Evolutionary conservation across 2,113 vertebrate species (phyloP).

Genomic region (Siniperca knerii): DNA sequence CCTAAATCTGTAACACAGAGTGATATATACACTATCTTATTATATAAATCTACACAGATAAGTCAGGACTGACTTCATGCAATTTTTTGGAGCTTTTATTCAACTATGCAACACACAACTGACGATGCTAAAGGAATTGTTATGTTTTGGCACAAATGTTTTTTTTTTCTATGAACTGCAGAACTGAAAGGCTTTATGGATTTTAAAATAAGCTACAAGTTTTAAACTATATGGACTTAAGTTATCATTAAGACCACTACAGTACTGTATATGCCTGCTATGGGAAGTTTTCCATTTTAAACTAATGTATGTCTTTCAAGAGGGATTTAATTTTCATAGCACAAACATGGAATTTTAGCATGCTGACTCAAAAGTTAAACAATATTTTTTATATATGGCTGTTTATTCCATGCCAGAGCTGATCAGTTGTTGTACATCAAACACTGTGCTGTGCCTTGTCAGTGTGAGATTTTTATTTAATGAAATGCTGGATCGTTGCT

Average conservation of each 20-base stretch:
- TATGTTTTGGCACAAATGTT: slow-evolving; percentile 74
- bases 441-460: slow-evolving; percentile 45
- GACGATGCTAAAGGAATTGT: slow-evolving; percentile 50
- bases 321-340: slow-evolving; percentile 35
- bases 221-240: slow-evolving; percentile 29
- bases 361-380: slow-evolving; percentile 59
- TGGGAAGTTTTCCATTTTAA: slow-evolving; percentile 17
- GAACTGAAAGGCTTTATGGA: slow-evolving; percentile 42
- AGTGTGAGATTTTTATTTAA: slow-evolving; percentile 17
- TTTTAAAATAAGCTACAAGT: slow-evolving; percentile 28
- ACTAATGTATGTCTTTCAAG: slow-evolving; percentile 15
- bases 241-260: slow-evolving; percentile 37
- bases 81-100: slow-evolving; percentile 81
- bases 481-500: slow-evolving; percentile 35
- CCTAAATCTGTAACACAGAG: slow-evolving; percentile 80
- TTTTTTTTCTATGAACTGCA: slow-evolving; percentile 28
- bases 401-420: slow-evolving; percentile 77
- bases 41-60: slow-evolving; percentile 87
- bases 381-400: slow-evolving; percentile 71
- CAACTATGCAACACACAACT: slow-evolving; percentile 69
- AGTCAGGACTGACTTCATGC: slow-evolving; percentile 89
- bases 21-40: slow-evolving; percentile 83
- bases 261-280: slow-evolving; percentile 14
- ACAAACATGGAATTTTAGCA: slow-evolving; percentile 60
- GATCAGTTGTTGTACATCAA: slow-evolving; percentile 35